Evolutionary conservation across 1,140 invertebrate genomes (phyloP).

Genomic region (Zelostemma sp.): DNA sequence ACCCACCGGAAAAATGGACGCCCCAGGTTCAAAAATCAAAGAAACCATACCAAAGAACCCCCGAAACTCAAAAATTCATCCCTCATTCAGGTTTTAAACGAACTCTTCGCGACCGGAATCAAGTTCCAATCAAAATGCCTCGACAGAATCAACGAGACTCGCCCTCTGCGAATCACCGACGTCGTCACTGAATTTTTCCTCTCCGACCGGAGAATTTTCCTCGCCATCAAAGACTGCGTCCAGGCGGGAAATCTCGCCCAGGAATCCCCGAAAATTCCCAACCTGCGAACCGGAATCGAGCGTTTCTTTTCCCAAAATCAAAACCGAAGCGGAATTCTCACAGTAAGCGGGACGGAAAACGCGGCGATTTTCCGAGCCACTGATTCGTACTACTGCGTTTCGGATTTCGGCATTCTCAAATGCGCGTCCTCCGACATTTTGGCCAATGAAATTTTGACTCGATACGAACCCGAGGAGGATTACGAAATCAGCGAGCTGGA

Average conservation of each 20-base stretch:
- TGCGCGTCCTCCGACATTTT: conserved; percentile 35
- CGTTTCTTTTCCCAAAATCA: conserved; percentile 48
- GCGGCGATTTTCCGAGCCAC: conserved; percentile 52
- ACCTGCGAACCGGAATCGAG: conserved; percentile 44
- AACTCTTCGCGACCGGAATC: conserved; percentile 56
- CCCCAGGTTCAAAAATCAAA: too few relatives aligned
- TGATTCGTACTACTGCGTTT: conserved; percentile 51
- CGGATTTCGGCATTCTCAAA: conserved; percentile 46
- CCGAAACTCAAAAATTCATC: too few relatives aligned
- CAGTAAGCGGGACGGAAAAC: conserved; percentile 24
- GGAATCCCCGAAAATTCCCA: conserved; percentile 39
- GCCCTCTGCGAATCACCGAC: conserved; percentile 42
- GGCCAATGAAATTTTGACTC: conserved; percentile 24
- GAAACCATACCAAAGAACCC: too few relatives aligned
- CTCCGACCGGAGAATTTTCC: conserved; percentile 52
- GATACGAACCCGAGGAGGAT: conserved; percentile 43
- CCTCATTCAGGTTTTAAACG: conserved; percentile 48
- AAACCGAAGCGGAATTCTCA: conserved; percentile 50
- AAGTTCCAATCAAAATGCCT: conserved; percentile 56
- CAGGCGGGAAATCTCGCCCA: conserved; percentile 50
- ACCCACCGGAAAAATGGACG: conserved; percentile 53
- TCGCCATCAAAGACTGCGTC: conserved; percentile 59
- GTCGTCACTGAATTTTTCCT: conserved; percentile 61
- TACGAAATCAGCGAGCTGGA: conserved; percentile 58
- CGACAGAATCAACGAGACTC: conserved; percentile 37